phyloP scores from a whole-genome alignment of 2,888 invertebrate genomes.

The Geotrupes spiniger region DNA sequence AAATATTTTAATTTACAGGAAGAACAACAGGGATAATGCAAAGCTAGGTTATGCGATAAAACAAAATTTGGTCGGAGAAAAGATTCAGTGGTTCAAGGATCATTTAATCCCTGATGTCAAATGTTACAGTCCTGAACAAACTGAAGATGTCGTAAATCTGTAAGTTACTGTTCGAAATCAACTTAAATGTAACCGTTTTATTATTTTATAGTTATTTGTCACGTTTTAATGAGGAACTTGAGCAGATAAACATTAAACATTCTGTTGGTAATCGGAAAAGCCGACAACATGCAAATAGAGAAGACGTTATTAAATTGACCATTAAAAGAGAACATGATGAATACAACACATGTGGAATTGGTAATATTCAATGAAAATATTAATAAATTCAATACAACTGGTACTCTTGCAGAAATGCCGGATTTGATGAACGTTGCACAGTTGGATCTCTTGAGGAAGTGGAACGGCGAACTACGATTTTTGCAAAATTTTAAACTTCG shows the following conservation, averaged over 20 bases:
- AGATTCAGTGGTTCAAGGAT: constrained; percentile 74
- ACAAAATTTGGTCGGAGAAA: constrained; percentile 72
- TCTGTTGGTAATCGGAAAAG: constrained; percentile 70
- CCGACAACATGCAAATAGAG: constrained; percentile 76
- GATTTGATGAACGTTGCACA: constrained; percentile 63
- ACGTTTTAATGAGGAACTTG: constrained; percentile 73
- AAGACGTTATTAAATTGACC: constrained; percentile 75
- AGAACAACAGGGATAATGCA: constrained; percentile 52
- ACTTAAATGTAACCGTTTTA: neutral
- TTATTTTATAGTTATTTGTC: constrained; percentile 53
- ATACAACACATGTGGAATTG: constrained; percentile 71
- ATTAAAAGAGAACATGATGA: constrained; percentile 71
- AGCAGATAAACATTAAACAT: constrained; percentile 75
- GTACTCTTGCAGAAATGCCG: constrained; percentile 62
- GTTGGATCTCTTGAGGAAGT: constrained; percentile 58
- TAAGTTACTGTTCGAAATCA: constrained; percentile 44
- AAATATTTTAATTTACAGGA: constrained; percentile 17
- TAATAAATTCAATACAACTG: constrained; percentile 2
- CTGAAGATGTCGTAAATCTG: constrained; percentile 57
- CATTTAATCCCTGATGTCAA: constrained; percentile 56
- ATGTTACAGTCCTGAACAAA: constrained; percentile 60
- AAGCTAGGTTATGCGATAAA: constrained; percentile 68
- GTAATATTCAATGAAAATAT: constrained; percentile 15
- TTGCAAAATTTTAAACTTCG: constrained; percentile 65
- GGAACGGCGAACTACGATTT: constrained; percentile 67